phyloP scores from a whole-genome alignment of 2,113 vertebrate species.

The Okapia johnstoni region DNA sequence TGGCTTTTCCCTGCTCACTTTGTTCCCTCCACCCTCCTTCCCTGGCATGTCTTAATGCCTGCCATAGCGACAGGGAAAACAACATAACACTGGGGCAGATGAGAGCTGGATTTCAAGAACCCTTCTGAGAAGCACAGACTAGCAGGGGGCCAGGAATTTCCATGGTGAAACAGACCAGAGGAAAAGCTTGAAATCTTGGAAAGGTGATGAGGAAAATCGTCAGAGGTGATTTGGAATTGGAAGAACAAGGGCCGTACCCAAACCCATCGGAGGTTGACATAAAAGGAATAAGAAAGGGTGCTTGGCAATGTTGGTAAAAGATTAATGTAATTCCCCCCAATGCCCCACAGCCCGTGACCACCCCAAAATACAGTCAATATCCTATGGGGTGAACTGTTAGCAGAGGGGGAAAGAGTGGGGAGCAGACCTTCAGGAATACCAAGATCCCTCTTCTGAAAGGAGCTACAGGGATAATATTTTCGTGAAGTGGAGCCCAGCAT shows the following conservation, averaged over 20 bases:
- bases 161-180: not conserved
- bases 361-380: not conserved
- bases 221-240: not conserved
- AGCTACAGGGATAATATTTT: not conserved
- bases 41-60: slow-evolving; percentile 78
- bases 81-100: slow-evolving; percentile 78
- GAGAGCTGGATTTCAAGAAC: slow-evolving; percentile 70
- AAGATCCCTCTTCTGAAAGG: not conserved
- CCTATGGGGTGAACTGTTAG: not conserved
- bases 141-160: slow-evolving; percentile 39
- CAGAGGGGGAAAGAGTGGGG: not conserved
- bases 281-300: slow-evolving; percentile 66
- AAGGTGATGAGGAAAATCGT: not conserved
- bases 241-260: not conserved
- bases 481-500: not conserved
- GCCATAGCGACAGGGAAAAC: slow-evolving; percentile 82
- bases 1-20: not conserved
- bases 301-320: not conserved
- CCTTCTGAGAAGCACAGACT: slow-evolving; percentile 65
- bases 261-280: not conserved
- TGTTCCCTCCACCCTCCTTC: slow-evolving; percentile 66
- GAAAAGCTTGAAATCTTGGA: not conserved
- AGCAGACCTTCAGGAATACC: not conserved
- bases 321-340: no score
- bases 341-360: no score